Evolutionary conservation across 2,888 invertebrate genomes (phyloP).

Genomic region (Ectropis crepuscularia): DNA sequence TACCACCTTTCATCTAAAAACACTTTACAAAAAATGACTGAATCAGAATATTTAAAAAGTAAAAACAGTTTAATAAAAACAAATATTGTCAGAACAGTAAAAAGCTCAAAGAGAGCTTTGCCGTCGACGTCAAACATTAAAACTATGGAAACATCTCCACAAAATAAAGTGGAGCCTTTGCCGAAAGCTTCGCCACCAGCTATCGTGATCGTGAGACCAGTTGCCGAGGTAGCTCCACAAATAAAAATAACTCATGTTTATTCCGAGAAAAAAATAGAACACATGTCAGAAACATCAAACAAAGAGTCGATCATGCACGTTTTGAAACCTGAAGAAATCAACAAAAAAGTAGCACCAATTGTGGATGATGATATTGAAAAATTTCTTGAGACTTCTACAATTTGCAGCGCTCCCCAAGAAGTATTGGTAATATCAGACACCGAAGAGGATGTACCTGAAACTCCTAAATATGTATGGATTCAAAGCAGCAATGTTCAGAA

Average conservation of each 20-base stretch:
- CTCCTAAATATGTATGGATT: slow-evolving; percentile 59
- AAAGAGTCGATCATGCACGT: slow-evolving; percentile 62
- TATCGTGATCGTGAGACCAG: slow-evolving; percentile 10
- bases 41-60: not conserved
- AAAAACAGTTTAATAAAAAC: not conserved
- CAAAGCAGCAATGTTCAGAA: slow-evolving; percentile 59
- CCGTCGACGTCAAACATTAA: not conserved
- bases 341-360: slow-evolving; percentile 53
- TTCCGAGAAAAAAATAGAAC: slow-evolving; percentile 39
- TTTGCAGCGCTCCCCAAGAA: slow-evolving; percentile 46
- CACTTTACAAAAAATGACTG: slow-evolving; percentile 37
- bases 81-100: slow-evolving; percentile 7
- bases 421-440: slow-evolving; percentile 54
- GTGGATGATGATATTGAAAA: slow-evolving; percentile 52
- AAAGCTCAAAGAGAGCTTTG: not conserved
- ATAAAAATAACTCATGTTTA: slow-evolving; percentile 56
- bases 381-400: slow-evolving; percentile 52
- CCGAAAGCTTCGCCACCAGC: slow-evolving; percentile 1
- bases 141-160: slow-evolving; percentile 44
- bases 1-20: slow-evolving; percentile 59
- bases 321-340: slow-evolving; percentile 79
- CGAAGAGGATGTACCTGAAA: slow-evolving; percentile 38
- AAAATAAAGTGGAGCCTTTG: slow-evolving; percentile 43
- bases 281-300: slow-evolving; percentile 7
- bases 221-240: slow-evolving; percentile 58